Conservation (phyloP, 2,797 vertebrate species). For the Okamejei kenojei region DNA sequence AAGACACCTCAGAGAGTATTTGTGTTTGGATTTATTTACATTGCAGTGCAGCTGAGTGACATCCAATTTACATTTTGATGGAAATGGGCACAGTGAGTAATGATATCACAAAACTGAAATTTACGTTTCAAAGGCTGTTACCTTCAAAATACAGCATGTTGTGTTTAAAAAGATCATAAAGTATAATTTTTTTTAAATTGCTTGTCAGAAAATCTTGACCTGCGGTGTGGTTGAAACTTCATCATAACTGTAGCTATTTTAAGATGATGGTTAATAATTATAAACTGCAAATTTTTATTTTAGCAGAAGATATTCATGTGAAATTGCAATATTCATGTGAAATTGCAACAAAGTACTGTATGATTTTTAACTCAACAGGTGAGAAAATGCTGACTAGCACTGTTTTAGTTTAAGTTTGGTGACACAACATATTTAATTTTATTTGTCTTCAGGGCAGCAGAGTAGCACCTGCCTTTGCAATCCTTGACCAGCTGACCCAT, state of each 20-base stretch:
- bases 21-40: conserved; percentile 1
- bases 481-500: too few relatives aligned
- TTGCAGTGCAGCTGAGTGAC: background rate
- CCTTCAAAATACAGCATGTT: background rate
- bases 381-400: background rate
- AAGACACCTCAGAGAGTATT: conserved; percentile 17
- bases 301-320: background rate
- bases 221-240: background rate
- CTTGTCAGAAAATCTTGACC: background rate
- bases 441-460: too few relatives aligned
- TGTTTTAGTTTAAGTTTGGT: background rate
- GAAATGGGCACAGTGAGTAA: background rate
- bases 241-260: background rate
- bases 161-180: background rate
- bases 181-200: background rate
- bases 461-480: too few relatives aligned
- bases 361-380: background rate
- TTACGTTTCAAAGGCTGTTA: conserved; percentile 1
- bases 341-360: background rate
- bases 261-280: background rate
- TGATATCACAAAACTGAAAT: background rate
- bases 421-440: background rate
- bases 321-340: background rate
- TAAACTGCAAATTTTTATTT: background rate
- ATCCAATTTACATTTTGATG: conserved; percentile 27